Conservation (phyloP, 2,113 vertebrate species). For the Python bivittatus region DNA sequence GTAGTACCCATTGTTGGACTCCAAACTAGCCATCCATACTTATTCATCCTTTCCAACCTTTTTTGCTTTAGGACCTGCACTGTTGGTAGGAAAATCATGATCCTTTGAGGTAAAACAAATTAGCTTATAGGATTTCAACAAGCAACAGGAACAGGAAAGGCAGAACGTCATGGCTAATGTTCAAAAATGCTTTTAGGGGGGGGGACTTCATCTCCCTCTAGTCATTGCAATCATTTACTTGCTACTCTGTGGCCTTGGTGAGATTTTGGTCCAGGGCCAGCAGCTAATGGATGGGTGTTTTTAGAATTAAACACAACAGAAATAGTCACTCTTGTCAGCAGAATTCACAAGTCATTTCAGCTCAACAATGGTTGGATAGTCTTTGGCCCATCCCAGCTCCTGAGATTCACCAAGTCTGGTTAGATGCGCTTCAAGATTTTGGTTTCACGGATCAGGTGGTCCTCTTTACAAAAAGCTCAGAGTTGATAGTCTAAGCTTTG, state of each 20-base stretch:
- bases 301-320: background rate
- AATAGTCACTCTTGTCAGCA: background rate
- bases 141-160: background rate
- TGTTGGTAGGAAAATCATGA: background rate
- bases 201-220: background rate
- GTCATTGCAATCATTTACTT: background rate
- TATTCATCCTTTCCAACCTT: background rate
- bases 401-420: background rate
- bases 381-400: background rate
- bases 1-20: background rate
- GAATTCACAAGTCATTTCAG: background rate
- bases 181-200: constrained; percentile 25
- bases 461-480: background rate
- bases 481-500: background rate
- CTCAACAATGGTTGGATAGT: background rate
- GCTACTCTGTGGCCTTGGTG: background rate
- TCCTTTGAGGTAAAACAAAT: background rate
- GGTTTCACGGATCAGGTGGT: background rate
- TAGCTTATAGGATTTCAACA: background rate
- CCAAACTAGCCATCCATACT: background rate
- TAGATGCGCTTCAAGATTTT: background rate
- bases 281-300: constrained; percentile 8
- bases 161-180: background rate
- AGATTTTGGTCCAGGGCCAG: background rate
- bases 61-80: background rate